These are phyloP conservation scores for Ypsolopha sequella DNA, from an alignment of 2,888 invertebrate species.

Conservation along the genomic window DNA sequence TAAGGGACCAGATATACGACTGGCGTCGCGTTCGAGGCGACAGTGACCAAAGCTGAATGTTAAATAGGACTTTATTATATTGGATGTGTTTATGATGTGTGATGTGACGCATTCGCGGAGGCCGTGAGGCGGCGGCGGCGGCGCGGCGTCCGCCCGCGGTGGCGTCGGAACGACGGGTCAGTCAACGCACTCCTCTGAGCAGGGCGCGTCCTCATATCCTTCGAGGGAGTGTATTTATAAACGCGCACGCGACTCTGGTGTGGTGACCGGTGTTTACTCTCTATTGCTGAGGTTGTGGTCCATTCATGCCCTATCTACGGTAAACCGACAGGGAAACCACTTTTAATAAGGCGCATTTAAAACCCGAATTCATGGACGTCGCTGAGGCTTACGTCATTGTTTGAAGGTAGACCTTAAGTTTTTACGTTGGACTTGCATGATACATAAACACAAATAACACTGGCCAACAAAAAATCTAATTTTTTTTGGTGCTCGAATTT, in stretches of 20 bases:
- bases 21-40: slow-evolving; percentile 15
- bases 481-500: no score
- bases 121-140: slow-evolving; percentile 15
- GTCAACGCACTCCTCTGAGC: slow-evolving; percentile 42
- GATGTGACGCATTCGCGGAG: slow-evolving; percentile 52
- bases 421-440: no score
- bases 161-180: slow-evolving; percentile 13
- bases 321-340: no score
- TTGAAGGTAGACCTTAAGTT: not conserved
- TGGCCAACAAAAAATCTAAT: no score
- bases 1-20: not conserved
- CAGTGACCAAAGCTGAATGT: slow-evolving; percentile 31
- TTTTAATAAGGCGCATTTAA: no score
- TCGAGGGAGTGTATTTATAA: slow-evolving; percentile 45
- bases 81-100: slow-evolving; percentile 37
- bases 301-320: not conserved
- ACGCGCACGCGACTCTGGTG: slow-evolving; percentile 38
- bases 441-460: no score
- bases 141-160: slow-evolving; percentile 2
- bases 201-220: slow-evolving; percentile 53
- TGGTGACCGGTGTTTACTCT: slow-evolving; percentile 42
- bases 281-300: slow-evolving; percentile 3
- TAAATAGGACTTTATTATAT: slow-evolving; percentile 36
- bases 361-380: not conserved
- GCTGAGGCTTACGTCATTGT: slow-evolving; percentile 1